phyloP scores from a whole-genome alignment of 2,888 invertebrate genomes.

The Dexiosoma caninum region DNA sequence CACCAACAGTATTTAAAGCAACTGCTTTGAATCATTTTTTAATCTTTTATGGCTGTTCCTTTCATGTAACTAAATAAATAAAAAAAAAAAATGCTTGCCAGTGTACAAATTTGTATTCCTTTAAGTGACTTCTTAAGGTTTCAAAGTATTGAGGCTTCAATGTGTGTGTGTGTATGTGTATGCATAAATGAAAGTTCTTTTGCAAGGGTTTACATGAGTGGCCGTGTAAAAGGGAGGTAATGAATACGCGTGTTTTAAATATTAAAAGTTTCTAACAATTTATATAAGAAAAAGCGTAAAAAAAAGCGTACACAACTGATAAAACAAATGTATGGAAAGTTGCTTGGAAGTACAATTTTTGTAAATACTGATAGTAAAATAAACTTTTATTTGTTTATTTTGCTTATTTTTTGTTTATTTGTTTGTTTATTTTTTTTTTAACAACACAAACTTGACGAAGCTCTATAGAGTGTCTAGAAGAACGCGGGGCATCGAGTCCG shows the following conservation, averaged over 20 bases:
- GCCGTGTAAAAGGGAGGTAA: too few species aligned
- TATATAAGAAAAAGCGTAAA: not conserved
- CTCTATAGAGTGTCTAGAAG: too few species aligned
- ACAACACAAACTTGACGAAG: too few species aligned
- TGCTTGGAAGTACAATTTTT: slow-evolving; percentile 12
- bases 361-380: not conserved
- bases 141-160: slow-evolving; percentile 22
- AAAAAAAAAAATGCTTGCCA: slow-evolving; percentile 16
- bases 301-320: not conserved
- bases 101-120: slow-evolving; percentile 17
- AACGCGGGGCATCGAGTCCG: too few species aligned
- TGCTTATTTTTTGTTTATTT: too few species aligned
- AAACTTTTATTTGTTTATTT: too few species aligned
- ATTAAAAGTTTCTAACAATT: not conserved
- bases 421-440: too few species aligned
- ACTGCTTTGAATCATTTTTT: not conserved
- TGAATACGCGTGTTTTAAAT: slow-evolving; percentile 31
- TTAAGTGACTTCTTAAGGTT: slow-evolving; percentile 32
- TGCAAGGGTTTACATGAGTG: too few species aligned
- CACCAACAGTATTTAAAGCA: slow-evolving; percentile 1
- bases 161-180: not conserved
- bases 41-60: not conserved
- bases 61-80: not conserved
- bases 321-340: slow-evolving; percentile 37
- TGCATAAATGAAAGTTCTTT: too few species aligned